Base-by-base conservation (phyloP, 1,140 invertebrate species). In the Pygmarrhopalites habei region DNA sequence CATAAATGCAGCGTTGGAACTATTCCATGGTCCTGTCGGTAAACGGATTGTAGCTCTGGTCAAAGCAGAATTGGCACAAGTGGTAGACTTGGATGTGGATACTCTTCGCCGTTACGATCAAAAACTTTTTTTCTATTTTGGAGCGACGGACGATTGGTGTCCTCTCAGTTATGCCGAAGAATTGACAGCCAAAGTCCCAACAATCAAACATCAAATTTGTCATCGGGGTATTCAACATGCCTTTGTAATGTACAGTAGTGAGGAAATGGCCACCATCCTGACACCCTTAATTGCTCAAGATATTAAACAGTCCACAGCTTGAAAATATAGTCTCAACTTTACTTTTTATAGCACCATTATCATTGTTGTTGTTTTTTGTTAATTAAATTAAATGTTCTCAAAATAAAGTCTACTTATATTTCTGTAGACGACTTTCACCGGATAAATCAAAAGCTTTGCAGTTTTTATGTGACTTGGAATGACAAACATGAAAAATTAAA, bases 41-140 rank as follows among this genome's bases (percentile, higher is more conserved):
- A 23, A 51, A 28, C 46, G 46, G 4, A 26, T 47, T n/a, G 3
- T 47, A 1, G 43, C 30, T 25, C 56, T 70, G 60, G 85, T 81
- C 0, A 77, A 78, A 29, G 80, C 85, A 60, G 86, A 87, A 75
- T 82, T 87, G 79, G 72, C 78, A 10, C 64, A 73, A 41, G 80
- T 87, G 0, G 77, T 76, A 49, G 79, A 84, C 41, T 67, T 85
- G 19, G 81, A 87, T 65, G 72, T 78, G n/a, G 73, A 79, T 21
- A 68, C 64, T n/a, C 30, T 79, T 12, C 61, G 72, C 43, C 74
- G 81, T 46, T 76, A 84, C 72, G 73, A 80, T 30, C 68, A 78
- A 30, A 81, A 84, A 63, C 71, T 92, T 0, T 85, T 82, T 68
- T 81, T 90, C 28, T 90, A 89, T 73, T 92, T 90, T 76, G 87